phyloP scores from a whole-genome alignment of 2,797 vertebrate species.

The Erpetoichthys calabaricus region DNA sequence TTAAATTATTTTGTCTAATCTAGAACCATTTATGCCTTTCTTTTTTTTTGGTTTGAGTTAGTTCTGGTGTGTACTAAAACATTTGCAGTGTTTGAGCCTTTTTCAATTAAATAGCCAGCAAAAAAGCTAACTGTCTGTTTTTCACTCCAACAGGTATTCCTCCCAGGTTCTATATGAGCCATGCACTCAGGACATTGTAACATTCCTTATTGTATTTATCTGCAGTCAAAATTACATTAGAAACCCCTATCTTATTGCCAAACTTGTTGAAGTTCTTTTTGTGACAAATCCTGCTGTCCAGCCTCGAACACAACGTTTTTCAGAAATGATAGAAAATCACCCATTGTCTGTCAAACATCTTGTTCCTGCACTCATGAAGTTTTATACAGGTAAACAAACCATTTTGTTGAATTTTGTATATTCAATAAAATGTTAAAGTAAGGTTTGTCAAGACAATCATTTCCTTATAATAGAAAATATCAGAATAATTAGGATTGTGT shows the following conservation, averaged over 20 bases:
- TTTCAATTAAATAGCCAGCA: neutral
- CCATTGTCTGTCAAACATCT: slow-evolving; percentile 81
- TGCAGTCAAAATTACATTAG: slow-evolving; percentile 98
- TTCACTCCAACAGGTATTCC: slow-evolving; percentile 63
- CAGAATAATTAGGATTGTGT: too few relatives aligned
- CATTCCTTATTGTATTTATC: slow-evolving; percentile 92
- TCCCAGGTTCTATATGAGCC: slow-evolving; percentile 97
- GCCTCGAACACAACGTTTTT: slow-evolving; percentile 89
- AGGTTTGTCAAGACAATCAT: neutral
- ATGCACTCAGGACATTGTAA: slow-evolving; percentile 89
- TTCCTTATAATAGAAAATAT: neutral
- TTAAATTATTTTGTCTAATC: neutral
- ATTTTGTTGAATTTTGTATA: neutral
- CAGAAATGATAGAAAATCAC: slow-evolving; percentile 97
- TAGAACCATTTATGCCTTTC: neutral
- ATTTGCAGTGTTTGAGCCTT: neutral
- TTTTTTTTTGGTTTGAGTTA: neutral
- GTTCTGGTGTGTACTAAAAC: neutral
- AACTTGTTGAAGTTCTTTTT: slow-evolving; percentile 95
- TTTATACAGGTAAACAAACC: slow-evolving; percentile 78
- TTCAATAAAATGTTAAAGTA: neutral
- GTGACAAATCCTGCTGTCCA: slow-evolving; percentile 95
- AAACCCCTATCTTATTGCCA: slow-evolving; percentile 93
- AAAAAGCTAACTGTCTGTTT: neutral
- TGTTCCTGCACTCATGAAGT: slow-evolving; percentile 96